Evolutionary conservation across 2,113 vertebrate genomes (phyloP).

Genomic region (Otolemur garnettii): DNA sequence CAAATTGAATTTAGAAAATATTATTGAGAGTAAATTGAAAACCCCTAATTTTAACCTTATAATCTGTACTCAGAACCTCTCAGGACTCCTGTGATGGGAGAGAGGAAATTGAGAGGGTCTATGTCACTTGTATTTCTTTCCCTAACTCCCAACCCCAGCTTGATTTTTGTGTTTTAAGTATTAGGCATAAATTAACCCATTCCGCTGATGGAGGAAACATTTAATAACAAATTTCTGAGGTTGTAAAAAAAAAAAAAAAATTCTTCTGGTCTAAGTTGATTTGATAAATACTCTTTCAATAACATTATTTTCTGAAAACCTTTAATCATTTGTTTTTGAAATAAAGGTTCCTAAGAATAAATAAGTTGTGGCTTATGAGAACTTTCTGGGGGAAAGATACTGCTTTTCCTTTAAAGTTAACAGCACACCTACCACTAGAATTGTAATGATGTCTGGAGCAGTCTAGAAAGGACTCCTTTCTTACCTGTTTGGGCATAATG

Average conservation of each 20-base stretch:
- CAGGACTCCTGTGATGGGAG: background rate
- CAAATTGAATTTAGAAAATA: background rate
- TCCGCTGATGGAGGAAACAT: background rate
- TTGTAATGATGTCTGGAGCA: background rate
- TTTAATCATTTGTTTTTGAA: conserved; percentile 49
- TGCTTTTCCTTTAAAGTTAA: background rate
- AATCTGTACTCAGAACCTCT: background rate
- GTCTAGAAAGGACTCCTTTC: background rate
- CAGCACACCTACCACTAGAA: background rate
- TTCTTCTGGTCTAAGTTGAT: conserved; percentile 25
- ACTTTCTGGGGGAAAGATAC: background rate
- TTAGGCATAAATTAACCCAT: background rate
- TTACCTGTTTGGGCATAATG: background rate
- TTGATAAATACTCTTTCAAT: conserved; percentile 25
- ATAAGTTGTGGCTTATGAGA: background rate
- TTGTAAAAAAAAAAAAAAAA: conserved; percentile 56
- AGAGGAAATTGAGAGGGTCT: background rate
- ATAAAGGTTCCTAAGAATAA: conserved; percentile 20
- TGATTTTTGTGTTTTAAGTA: background rate
- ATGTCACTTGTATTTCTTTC: background rate
- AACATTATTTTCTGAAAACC: conserved; percentile 29
- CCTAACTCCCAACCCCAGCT: background rate
- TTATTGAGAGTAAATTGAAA: background rate
- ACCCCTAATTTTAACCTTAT: background rate
- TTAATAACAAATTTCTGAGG: conserved; percentile 35